Percentiles rank a stretch among this genome's conserved stretches.
These are phyloP conservation scores for Fukomys damarensis DNA, from an alignment of 2,113 vertebrate species.

Conservation along the genomic window DNA sequence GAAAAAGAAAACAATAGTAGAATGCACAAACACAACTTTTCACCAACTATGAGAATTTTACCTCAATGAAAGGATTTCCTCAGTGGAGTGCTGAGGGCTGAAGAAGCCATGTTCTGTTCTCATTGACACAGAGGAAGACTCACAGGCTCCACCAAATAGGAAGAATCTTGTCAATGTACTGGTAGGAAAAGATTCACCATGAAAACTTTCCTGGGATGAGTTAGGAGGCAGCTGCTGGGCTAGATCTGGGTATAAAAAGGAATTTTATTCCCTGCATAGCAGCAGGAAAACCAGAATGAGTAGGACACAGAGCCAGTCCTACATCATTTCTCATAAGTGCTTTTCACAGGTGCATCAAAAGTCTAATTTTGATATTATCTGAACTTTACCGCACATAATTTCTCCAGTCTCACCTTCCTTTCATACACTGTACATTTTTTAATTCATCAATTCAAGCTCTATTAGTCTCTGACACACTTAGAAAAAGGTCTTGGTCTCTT, in stretches of 20 bases:
- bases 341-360: not conserved
- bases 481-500: not conserved
- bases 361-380: not conserved
- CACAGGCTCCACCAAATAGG: not conserved
- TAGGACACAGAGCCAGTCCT: not conserved
- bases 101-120: not conserved
- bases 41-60: not conserved
- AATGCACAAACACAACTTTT: not conserved
- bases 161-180: not conserved
- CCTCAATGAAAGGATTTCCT: not conserved
- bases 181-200: not conserved
- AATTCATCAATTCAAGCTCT: not conserved
- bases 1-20: not conserved
- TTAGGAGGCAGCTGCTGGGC: not conserved
- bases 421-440: not conserved
- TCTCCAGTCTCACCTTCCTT: constrained; percentile 18
- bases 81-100: not conserved
- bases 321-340: not conserved
- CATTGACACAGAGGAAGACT: not conserved
- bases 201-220: not conserved
- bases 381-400: not conserved
- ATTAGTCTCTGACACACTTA: not conserved
- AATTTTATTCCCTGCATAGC: not conserved
- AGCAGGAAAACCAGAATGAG: not conserved
- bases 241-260: not conserved